Conservation (phyloP, 2,888 invertebrate genomes). For the Gonocerus acuteangulatus region DNA sequence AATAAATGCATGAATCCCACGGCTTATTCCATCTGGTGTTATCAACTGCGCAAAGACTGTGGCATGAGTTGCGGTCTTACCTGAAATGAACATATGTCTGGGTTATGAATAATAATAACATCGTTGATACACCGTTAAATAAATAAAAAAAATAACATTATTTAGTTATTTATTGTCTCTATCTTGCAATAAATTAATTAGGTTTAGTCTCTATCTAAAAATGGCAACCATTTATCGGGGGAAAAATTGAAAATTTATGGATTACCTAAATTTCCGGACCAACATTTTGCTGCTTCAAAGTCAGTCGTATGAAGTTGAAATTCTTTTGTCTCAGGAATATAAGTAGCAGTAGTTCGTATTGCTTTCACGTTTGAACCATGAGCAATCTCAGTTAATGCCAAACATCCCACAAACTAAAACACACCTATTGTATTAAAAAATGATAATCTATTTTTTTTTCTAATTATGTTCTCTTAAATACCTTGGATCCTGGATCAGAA, state of each 20-base stretch:
- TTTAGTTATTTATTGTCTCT: no score
- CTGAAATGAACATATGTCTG: no score
- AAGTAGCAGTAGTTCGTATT: slow-evolving; percentile 84
- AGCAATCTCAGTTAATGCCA: slow-evolving; percentile 85
- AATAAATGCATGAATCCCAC: slow-evolving; percentile 83
- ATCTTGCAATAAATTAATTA: no score
- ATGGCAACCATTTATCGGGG: no score
- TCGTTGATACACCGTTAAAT: no score
- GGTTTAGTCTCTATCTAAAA: no score
- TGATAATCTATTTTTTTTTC: no score
- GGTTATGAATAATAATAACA: no score
- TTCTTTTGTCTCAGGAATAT: slow-evolving; percentile 64
- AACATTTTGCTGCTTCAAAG: slow-evolving; percentile 92
- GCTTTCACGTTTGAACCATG: slow-evolving; percentile 92
- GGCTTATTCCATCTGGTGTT: slow-evolving; percentile 66
- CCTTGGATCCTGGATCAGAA: slow-evolving; percentile 40
- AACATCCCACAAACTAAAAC: slow-evolving; percentile 58
- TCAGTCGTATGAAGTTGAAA: slow-evolving; percentile 87
- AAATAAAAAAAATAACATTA: no score
- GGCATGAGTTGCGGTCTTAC: slow-evolving; percentile 76
- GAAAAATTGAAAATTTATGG: no score
- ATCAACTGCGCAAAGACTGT: slow-evolving; percentile 81
- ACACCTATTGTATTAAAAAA: no score
- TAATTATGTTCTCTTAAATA: slow-evolving; percentile 39
- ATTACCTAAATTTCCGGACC: slow-evolving; percentile 86